Evolutionary conservation across 2,888 invertebrate genomes (phyloP), one percentile per base, ranked within the genome.

Genomic region (Galerucella nymphaeae): DNA sequence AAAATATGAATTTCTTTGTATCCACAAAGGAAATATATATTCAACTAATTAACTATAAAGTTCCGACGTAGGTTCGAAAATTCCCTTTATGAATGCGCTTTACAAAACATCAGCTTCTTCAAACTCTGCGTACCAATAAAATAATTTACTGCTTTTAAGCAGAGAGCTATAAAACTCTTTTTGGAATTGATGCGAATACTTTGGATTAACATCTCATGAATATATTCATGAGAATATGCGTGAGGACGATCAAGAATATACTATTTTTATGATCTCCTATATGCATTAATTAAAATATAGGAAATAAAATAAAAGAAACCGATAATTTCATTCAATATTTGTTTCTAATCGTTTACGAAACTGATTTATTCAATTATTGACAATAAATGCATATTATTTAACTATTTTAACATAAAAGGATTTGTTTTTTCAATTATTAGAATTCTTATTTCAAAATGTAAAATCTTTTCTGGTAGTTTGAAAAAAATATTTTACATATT

Each of bases 141-240:
- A 71, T 66, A 41, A 71, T 71, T 71, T 71, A 71, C 59, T 68
- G 62, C 71, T 66, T 66, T 71, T 66, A 66, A 61, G 71, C 58
- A 57, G 53, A 71, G 71, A 38, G 30, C 62, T 45, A 66, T 71
- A 66, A 71, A 71, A 61, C 61, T 71, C 50, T 65, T 66, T 71
- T 50, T 38, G 53, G 48, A 71, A 61, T 71, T 61, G 65, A 61
- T 72, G 67, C 67, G 48, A 72, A 72, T 63, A 71, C 65, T 59
- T 68, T 59, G 30, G 59, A 68, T 68, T 68, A 61, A 68, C 67
- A 68, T 61, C 67, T 68, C 45, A 68, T 68, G 67, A 59, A 68
- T 68, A 55, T 59, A 68, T 68, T 68, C 67, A 68, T 68, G 61
- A 68, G 67, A 61, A 30, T 30, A 14, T 30, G 23, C 23, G 55